Percentiles rank a stretch among this genome's conserved stretches.
Conservation (phyloP, 2,797 vertebrate genomes). For the Gymnoscopelus braueri region DNA sequence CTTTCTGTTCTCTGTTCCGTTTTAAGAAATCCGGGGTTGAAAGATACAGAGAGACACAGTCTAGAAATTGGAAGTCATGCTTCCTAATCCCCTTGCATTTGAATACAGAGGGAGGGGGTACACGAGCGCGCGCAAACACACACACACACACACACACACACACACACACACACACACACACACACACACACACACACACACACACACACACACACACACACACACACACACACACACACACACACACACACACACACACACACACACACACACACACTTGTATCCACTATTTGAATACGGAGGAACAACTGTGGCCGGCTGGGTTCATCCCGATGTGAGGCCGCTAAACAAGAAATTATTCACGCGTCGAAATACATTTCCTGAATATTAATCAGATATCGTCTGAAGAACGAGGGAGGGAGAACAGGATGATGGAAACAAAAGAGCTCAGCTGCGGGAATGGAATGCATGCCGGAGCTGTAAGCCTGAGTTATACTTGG, state of each 20-base stretch:
- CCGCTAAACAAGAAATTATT: slow-evolving; percentile 41
- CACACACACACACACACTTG: slow-evolving; percentile 19
- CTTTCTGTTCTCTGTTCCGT: slow-evolving; percentile 34
- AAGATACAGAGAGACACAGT: slow-evolving; percentile 52
- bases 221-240: slow-evolving; percentile 7
- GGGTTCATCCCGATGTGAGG: slow-evolving; percentile 18
- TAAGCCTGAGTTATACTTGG: too few relatives aligned
- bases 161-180: slow-evolving; percentile 18
- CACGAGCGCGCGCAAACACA: slow-evolving; percentile 32
- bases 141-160: slow-evolving; percentile 16
- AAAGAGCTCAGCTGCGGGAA: too few relatives aligned
- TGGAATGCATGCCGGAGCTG: too few relatives aligned
- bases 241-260: slow-evolving; percentile 16
- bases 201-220: slow-evolving; percentile 22
- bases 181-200: slow-evolving; percentile 1
- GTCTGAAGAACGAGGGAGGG: neutral
- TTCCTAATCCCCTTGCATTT: slow-evolving; percentile 64
- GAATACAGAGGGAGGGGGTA: slow-evolving; percentile 55
- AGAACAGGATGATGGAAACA: neutral
- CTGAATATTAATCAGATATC: slow-evolving; percentile 46
- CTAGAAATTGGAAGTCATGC: slow-evolving; percentile 71
- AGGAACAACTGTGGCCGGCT: slow-evolving; percentile 15
- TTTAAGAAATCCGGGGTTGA: slow-evolving; percentile 59
- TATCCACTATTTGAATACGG: slow-evolving; percentile 10
- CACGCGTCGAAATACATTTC: slow-evolving; percentile 38